Evolutionary conservation across 1,140 invertebrate genomes (phyloP).

Genomic region (Aphaenogaster ashmeadi): DNA sequence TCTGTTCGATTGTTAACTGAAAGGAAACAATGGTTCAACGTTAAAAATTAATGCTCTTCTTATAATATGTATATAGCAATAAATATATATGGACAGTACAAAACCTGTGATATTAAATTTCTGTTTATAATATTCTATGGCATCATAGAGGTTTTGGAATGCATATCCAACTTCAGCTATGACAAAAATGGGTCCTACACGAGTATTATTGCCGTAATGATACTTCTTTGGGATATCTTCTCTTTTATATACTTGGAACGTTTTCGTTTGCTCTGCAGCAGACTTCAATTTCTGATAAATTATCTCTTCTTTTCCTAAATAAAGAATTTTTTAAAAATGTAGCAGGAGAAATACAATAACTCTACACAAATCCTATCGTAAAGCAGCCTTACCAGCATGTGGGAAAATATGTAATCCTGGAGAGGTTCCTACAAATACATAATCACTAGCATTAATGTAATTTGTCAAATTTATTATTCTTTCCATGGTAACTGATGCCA

Average conservation of each 20-base stretch:
- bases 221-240: slow-evolving; percentile 88
- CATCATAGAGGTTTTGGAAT: slow-evolving; percentile 87
- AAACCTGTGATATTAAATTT: slow-evolving; percentile 86
- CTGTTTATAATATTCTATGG: slow-evolving; percentile 84
- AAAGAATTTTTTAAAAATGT: slow-evolving; percentile 18
- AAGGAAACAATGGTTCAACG: slow-evolving; percentile 64
- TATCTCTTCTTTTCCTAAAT: slow-evolving; percentile 84
- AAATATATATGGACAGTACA: background rate
- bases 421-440: slow-evolving; percentile 84
- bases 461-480: slow-evolving; percentile 89
- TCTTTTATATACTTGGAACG: slow-evolving; percentile 89
- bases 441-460: slow-evolving; percentile 87
- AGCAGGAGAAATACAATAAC: background rate
- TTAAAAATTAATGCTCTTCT: background rate
- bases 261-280: slow-evolving; percentile 81
- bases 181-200: slow-evolving; percentile 89
- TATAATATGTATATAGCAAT: background rate
- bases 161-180: slow-evolving; percentile 88
- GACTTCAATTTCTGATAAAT: slow-evolving; percentile 88
- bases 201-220: slow-evolving; percentile 89
- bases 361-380: slow-evolving; percentile 16
- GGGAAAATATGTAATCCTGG: slow-evolving; percentile 88
- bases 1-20: slow-evolving; percentile 86
- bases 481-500: slow-evolving; percentile 87
- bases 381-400: slow-evolving; percentile 83